phyloP scores from a whole-genome alignment of 1,140 invertebrate species.

The Halictus rubicundus region DNA sequence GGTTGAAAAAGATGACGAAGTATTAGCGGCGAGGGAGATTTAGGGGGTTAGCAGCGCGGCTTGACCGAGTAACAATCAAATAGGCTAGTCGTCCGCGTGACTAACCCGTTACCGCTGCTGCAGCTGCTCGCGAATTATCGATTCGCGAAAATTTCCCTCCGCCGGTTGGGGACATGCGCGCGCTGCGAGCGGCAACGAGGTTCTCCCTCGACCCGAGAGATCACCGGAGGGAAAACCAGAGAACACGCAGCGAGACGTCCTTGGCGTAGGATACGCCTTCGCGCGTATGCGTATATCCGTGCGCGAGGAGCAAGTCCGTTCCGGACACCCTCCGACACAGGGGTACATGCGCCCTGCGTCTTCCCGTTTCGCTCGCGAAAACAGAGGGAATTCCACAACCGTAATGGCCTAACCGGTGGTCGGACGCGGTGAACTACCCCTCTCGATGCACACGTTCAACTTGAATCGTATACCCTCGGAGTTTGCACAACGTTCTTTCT shows the following conservation, averaged over 20 bases:
- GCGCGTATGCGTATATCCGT: constrained; percentile 34
- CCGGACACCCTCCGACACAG: background rate
- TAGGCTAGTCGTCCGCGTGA: constrained; percentile 68
- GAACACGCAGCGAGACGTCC: constrained; percentile 49
- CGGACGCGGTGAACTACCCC: too few species aligned
- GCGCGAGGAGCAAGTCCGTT: constrained; percentile 24
- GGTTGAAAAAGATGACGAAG: background rate
- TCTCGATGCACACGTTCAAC: too few species aligned
- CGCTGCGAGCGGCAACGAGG: constrained; percentile 22
- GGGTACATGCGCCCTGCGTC: constrained; percentile 22
- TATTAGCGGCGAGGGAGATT: constrained; percentile 2
- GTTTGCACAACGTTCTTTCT: too few species aligned
- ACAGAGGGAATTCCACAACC: too few species aligned
- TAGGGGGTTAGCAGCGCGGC: constrained; percentile 22
- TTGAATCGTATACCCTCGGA: background rate
- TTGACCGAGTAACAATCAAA: constrained; percentile 59
- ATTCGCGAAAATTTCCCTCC: constrained; percentile 74
- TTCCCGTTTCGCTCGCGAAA: background rate
- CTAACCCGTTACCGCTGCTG: constrained; percentile 69
- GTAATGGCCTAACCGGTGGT: too few species aligned
- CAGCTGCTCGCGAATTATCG: constrained; percentile 75
- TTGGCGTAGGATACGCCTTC: constrained; percentile 26
- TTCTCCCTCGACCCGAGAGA: constrained; percentile 44
- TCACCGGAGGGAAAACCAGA: background rate
- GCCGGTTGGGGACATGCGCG: constrained; percentile 68